These are phyloP conservation scores for Canis aureus DNA, from an alignment of 2,113 vertebrate species.

Conservation along the genomic window DNA sequence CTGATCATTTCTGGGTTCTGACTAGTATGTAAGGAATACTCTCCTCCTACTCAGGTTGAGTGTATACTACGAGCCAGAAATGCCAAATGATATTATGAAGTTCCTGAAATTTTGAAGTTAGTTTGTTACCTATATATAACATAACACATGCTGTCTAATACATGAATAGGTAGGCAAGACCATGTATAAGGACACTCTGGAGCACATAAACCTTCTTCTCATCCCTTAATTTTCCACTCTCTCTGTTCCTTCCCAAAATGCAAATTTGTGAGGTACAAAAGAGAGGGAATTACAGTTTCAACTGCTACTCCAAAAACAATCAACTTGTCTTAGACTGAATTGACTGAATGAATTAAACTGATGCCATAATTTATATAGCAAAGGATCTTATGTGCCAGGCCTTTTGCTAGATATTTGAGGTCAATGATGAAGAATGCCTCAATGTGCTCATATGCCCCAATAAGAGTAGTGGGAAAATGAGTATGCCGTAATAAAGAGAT, in stretches of 20 bases:
- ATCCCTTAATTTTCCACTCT: neutral
- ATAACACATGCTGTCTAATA: neutral
- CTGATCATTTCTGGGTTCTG: neutral
- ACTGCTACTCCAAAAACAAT: neutral
- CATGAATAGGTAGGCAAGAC: neutral
- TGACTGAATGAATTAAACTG: neutral
- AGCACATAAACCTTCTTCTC: neutral
- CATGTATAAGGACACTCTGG: neutral
- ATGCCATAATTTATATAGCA: neutral
- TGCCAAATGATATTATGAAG: neutral
- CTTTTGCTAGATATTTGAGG: neutral
- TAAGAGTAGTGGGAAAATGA: neutral
- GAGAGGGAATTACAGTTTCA: neutral
- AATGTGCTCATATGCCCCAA: neutral
- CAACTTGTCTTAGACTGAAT: neutral
- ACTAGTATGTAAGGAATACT: neutral
- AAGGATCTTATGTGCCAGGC: neutral
- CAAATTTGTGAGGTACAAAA: neutral
- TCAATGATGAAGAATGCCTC: neutral
- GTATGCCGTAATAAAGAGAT: neutral
- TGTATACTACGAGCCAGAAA: neutral
- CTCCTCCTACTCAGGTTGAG: neutral
- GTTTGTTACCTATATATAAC: neutral
- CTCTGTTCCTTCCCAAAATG: neutral
- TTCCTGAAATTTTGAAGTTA: neutral